These are phyloP conservation scores for Buceros bicornis DNA, from an alignment of 2,797 vertebrate species.

Conservation along the genomic window DNA sequence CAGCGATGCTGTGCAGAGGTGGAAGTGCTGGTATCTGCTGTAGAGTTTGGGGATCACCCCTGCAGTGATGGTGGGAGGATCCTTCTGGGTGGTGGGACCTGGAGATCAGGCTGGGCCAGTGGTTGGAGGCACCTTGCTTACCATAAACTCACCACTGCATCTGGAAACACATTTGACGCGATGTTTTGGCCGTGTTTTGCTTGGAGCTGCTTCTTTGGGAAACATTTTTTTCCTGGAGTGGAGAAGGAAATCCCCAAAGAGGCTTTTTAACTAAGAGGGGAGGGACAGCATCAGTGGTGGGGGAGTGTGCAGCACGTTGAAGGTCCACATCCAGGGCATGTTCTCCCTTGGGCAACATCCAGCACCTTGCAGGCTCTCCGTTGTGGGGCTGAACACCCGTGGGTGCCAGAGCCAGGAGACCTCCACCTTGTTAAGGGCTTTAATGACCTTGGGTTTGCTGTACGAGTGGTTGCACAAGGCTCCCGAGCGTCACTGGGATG, in stretches of 20 bases:
- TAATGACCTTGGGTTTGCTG: neutral
- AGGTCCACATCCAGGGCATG: neutral
- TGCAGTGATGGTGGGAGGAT: neutral
- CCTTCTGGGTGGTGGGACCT: neutral
- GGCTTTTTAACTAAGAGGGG: neutral
- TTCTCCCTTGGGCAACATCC: neutral
- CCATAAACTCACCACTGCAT: neutral
- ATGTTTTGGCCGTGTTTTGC: neutral
- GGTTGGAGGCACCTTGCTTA: neutral
- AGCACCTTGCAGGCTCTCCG: neutral
- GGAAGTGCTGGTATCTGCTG: neutral
- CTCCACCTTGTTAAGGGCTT: neutral
- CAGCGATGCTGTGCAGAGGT: fast-evolving
- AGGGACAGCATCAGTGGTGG: too few species aligned
- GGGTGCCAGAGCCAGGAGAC: neutral
- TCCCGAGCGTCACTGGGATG: fast-evolving
- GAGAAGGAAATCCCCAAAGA: neutral
- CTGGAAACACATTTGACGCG: neutral
- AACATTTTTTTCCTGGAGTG: neutral
- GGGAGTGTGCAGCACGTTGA: fast-evolving
- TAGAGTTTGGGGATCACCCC: neutral
- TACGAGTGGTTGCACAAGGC: fast-evolving
- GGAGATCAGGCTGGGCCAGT: neutral
- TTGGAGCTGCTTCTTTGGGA: fast-evolving
- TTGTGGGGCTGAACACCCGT: neutral